Percentiles rank a stretch among this genome's conserved stretches.
phyloP scores from a whole-genome alignment of 2,113 vertebrate species.

The Brachionichthys hirsutus region DNA sequence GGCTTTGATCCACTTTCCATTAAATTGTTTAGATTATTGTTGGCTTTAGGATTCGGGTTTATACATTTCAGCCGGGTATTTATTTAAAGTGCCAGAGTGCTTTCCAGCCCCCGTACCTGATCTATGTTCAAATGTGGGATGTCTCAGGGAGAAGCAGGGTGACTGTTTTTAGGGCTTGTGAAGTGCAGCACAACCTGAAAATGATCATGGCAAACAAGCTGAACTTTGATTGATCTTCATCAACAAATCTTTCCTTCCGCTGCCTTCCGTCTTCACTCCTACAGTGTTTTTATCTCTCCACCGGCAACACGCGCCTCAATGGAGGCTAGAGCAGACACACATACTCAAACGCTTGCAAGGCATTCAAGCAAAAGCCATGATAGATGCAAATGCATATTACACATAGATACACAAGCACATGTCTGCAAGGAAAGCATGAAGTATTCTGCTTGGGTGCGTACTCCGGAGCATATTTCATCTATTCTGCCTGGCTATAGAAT shows the following conservation, averaged over 20 bases:
- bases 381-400: neutral
- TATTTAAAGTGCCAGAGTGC: no score
- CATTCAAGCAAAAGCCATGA: neutral
- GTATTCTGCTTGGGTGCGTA: neutral
- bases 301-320: constrained; percentile 2
- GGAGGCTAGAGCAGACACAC: neutral
- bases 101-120: constrained; percentile 8
- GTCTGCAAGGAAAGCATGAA: constrained; percentile 10
- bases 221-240: constrained; percentile 31
- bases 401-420: constrained; percentile 13
- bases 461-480: constrained; percentile 28
- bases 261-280: constrained; percentile 1
- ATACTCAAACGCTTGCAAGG: constrained; percentile 1
- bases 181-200: constrained; percentile 24
- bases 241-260: constrained; percentile 25
- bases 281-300: constrained; percentile 16
- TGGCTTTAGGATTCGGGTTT: no score
- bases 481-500: constrained; percentile 39
- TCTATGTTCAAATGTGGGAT: constrained; percentile 11
- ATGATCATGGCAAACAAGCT: constrained; percentile 45
- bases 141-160: constrained; percentile 26
- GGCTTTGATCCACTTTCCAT: neutral
- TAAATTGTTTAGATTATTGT: no score
- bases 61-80: no score
- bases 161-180: constrained; percentile 29